phyloP scores from a whole-genome alignment of 2,113 vertebrate genomes.

The Poecilia latipinna region DNA sequence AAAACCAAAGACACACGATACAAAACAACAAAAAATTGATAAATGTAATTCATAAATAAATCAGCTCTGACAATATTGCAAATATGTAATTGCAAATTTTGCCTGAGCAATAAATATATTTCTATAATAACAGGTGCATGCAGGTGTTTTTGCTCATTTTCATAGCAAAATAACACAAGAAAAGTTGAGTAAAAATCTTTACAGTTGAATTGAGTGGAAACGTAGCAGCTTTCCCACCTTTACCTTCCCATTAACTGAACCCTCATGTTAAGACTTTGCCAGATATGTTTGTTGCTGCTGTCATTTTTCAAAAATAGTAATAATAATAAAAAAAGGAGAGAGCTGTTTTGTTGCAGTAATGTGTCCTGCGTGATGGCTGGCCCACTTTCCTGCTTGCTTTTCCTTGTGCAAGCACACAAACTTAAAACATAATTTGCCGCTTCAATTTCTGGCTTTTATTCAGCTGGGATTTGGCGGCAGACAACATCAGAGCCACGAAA shows the following conservation, averaged over 20 bases:
- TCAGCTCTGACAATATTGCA: not conserved
- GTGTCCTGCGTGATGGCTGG: conserved; percentile 69
- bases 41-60: not conserved
- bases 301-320: conserved; percentile 45
- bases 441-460: conserved; percentile 78
- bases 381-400: conserved; percentile 71
- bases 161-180: not conserved
- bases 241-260: conserved; percentile 34
- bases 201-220: too few species aligned
- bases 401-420: conserved; percentile 76
- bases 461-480: conserved; percentile 72
- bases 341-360: conserved; percentile 74
- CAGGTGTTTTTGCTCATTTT: not conserved
- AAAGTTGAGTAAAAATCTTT: not conserved
- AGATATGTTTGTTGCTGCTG: conserved; percentile 22
- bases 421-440: conserved; percentile 80
- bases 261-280: conserved; percentile 10
- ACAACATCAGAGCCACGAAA: conserved; percentile 64
- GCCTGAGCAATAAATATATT: not conserved
- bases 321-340: conserved; percentile 37
- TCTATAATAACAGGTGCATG: not conserved
- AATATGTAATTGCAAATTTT: not conserved
- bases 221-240: conserved; percentile 16
- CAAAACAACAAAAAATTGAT: too few species aligned
- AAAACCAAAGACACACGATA: too few species aligned